phyloP scores from a whole-genome alignment of 1,140 invertebrate species.

The Dryas iulia region DNA sequence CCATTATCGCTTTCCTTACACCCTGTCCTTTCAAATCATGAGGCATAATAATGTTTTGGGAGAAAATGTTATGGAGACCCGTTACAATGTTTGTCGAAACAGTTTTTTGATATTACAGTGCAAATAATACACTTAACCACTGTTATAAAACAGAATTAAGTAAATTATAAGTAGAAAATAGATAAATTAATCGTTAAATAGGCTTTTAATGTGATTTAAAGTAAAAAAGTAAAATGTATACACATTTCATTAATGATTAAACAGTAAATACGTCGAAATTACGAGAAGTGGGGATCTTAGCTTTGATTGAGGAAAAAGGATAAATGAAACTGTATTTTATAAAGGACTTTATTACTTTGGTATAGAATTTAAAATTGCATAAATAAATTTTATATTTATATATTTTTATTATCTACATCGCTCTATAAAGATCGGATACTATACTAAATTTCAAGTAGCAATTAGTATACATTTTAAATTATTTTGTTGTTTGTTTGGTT shows the following conservation, averaged over 20 bases:
- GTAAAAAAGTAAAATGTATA: neutral
- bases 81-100: constrained; percentile 29
- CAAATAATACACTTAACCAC: neutral
- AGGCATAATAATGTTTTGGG: constrained; percentile 67
- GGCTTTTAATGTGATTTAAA: neutral
- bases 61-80: constrained; percentile 34
- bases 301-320: neutral
- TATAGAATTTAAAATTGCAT: neutral
- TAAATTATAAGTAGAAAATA: neutral
- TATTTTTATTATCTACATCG: neutral
- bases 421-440: neutral
- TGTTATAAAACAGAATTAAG: neutral
- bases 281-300: constrained; percentile 13
- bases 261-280: constrained; percentile 10
- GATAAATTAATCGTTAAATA: neutral
- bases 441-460: neutral
- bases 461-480: neutral
- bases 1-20: constrained; percentile 72
- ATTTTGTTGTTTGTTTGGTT: neutral
- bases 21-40: constrained; percentile 74
- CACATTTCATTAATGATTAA: neutral
- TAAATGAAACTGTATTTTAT: neutral
- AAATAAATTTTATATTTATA: no score
- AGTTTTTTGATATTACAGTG: neutral
- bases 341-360: neutral